These are phyloP conservation scores for Solenopsis invicta DNA, from an alignment of 1,140 invertebrate genomes.

Conservation along the genomic window DNA sequence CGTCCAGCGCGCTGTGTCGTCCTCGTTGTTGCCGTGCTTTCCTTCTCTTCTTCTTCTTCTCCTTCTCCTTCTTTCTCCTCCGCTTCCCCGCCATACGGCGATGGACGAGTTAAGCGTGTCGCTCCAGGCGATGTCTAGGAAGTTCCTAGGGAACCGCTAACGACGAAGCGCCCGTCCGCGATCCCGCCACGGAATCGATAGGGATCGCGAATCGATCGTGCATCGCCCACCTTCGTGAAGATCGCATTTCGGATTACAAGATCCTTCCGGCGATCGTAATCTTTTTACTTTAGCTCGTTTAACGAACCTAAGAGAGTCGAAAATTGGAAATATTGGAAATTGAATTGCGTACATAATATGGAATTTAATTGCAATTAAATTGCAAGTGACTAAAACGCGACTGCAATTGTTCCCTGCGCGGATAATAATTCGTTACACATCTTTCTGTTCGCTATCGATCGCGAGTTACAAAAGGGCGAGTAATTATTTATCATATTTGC, in stretches of 20 bases:
- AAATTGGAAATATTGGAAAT: neutral
- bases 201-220: slow-evolving; percentile 37
- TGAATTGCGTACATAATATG: neutral
- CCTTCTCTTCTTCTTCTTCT: neutral
- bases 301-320: neutral
- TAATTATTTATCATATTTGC: slow-evolving; percentile 10
- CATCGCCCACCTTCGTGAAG: neutral
- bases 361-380: neutral
- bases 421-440: neutral
- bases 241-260: slow-evolving; percentile 18
- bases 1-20: slow-evolving; percentile 51
- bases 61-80: slow-evolving; percentile 2
- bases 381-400: neutral
- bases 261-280: neutral
- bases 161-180: slow-evolving; percentile 43
- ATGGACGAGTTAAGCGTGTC: slow-evolving; percentile 21
- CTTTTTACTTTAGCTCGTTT: neutral
- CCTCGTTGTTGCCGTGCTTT: slow-evolving; percentile 24
- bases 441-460: neutral
- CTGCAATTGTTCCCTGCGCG: neutral
- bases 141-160: slow-evolving; percentile 70
- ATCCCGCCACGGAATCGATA: slow-evolving; percentile 39
- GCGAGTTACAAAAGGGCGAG: neutral
- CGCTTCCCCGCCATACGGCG: neutral
- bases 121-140: slow-evolving; percentile 81